Evolutionary conservation across 1,140 invertebrate species (phyloP).

Genomic region (Pseudomyrmex dendroicus): DNA sequence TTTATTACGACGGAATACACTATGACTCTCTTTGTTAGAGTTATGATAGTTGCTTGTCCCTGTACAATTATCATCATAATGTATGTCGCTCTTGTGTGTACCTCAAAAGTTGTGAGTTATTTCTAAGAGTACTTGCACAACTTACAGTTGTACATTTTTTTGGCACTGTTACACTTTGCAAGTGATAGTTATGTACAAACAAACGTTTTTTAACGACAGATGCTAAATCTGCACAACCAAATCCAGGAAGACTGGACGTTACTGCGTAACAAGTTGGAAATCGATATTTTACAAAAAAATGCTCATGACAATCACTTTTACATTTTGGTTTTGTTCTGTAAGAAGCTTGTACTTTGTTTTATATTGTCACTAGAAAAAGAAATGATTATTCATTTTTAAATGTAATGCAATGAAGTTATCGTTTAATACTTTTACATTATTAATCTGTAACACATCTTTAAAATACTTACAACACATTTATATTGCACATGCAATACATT

Average conservation of each 20-base stretch:
- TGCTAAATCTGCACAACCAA: slow-evolving; percentile 6
- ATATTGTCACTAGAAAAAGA: too few relatives aligned
- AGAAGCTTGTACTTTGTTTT: neutral
- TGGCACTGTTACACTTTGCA: neutral
- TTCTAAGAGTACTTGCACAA: neutral
- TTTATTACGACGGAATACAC: neutral
- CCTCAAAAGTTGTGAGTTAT: slow-evolving; percentile 10
- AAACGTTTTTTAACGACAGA: slow-evolving; percentile 8
- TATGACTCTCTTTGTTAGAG: slow-evolving; percentile 20
- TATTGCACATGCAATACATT: neutral
- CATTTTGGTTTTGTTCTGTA: neutral
- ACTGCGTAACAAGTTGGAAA: slow-evolving; percentile 25
- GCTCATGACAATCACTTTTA: neutral
- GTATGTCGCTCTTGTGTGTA: neutral
- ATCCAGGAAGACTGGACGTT: slow-evolving; percentile 31
- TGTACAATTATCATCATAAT: neutral
- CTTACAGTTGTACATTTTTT: neutral
- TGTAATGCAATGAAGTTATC: neutral
- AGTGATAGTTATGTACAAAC: neutral
- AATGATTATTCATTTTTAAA: too few relatives aligned
- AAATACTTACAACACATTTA: too few relatives aligned
- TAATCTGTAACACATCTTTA: too few relatives aligned
- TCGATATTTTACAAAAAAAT: slow-evolving; percentile 38
- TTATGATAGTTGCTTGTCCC: neutral
- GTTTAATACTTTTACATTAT: neutral